phyloP scores from a whole-genome alignment of 1,140 invertebrate species.

The Drosophila persimilis region DNA sequence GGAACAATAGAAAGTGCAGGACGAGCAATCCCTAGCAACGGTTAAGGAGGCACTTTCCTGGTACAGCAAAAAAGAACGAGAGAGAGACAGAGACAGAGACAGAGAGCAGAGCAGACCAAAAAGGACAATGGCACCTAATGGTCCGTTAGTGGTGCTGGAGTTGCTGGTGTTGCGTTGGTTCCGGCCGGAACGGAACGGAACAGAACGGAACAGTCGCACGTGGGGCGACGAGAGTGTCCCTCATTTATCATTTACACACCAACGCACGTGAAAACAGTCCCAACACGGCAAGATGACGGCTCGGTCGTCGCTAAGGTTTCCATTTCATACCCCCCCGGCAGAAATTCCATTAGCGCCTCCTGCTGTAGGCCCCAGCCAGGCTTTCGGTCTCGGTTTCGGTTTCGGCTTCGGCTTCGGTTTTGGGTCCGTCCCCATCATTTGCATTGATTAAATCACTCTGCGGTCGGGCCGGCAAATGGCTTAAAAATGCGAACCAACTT shows the following conservation, averaged over 20 bases:
- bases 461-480: constrained; percentile 64
- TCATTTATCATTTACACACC: constrained; percentile 81
- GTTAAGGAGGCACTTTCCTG: constrained; percentile 37
- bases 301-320: constrained; percentile 28
- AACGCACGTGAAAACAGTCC: constrained; percentile 69
- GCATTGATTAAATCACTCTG: constrained; percentile 80
- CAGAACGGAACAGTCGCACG: constrained; percentile 48
- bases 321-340: constrained; percentile 29
- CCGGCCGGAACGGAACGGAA: constrained; percentile 30
- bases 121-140: constrained; percentile 72
- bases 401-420: not conserved
- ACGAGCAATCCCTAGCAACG: constrained; percentile 34
- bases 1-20: constrained; percentile 40
- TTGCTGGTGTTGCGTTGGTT: constrained; percentile 57
- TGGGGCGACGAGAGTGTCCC: constrained; percentile 50
- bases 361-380: constrained; percentile 38
- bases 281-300: constrained; percentile 54
- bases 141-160: constrained; percentile 58
- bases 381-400: too few species aligned
- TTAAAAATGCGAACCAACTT: constrained; percentile 61
- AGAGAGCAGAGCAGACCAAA: constrained; percentile 18
- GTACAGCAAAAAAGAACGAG: constrained; percentile 18
- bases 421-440: constrained; percentile 44
- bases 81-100: not conserved
- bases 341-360: constrained; percentile 62